Percentiles rank a stretch among this genome's conserved stretches.
Conservation (phyloP, 2,113 vertebrate genomes). For the Oncorhynchus masou region DNA sequence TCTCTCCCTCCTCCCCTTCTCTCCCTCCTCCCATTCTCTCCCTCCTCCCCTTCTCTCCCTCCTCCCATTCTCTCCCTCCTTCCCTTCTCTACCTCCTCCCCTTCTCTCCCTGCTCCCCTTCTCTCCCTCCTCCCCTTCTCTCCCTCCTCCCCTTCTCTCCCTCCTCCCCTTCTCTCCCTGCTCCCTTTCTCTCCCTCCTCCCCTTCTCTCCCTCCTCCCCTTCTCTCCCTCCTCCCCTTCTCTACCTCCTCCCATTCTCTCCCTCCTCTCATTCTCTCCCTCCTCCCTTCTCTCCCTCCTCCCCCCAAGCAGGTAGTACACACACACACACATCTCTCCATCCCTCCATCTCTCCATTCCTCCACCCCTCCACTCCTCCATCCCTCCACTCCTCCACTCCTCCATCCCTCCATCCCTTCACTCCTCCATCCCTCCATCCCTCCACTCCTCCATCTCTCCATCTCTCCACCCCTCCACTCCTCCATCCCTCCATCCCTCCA, state of each 20-base stretch:
- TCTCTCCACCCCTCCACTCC: neutral
- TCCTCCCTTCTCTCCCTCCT: neutral
- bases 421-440: too few relatives aligned
- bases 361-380: too few relatives aligned
- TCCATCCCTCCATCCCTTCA: neutral
- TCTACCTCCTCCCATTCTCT: too few relatives aligned
- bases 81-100: neutral
- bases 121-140: neutral
- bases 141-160: neutral
- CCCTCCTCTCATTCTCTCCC: neutral
- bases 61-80: neutral
- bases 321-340: too few relatives aligned
- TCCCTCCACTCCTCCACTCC: too few relatives aligned
- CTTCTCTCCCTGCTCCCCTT: neutral
- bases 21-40: neutral
- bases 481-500: too few relatives aligned
- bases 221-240: neutral
- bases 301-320: too few relatives aligned
- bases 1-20: neutral
- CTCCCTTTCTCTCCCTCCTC: neutral
- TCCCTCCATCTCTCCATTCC: too few relatives aligned
- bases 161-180: neutral
- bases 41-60: too few relatives aligned
- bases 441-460: too few relatives aligned
- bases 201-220: neutral